Base-by-base conservation (phyloP, 2,113 vertebrate genomes). In the Pollachius pollachius region DNA sequence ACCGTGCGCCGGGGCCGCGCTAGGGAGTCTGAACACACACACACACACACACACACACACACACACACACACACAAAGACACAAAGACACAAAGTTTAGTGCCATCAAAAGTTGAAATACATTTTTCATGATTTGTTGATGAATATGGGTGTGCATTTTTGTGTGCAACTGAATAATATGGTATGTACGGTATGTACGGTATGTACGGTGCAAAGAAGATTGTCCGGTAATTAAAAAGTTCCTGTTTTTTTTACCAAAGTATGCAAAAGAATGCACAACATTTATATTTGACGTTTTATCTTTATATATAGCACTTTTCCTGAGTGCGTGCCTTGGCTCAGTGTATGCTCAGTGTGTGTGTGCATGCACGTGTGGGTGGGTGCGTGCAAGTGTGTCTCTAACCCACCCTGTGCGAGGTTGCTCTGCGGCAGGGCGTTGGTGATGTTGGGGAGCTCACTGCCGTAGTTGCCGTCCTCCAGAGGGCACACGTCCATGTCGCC, bases 381-480 rank as follows among this genome's bases (percentile, higher is more conserved):
- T 66, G 19, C n/a, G 34, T 19, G 11, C 56, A 41, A 69, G 34
- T 52, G 12, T 30, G 67, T 19, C 63, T 60, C 7, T 58, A 54
- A 82, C 94, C 92, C 74, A 98, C 97, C 97, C 88, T 96, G 94
- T 74, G 90, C 95, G 65, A 97, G 93, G 89, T 85, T 90, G 68
- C 93, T 99, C 91, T 98, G 97, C 0, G 96, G 95, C 82, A 99
- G 93, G 58, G 97, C 95, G 21, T 96, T 98, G 89, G 96, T 98
- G 88, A 99, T 98, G 90, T 96, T 98, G 18, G 97, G 96, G 62
- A 98, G 93, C 87, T 99, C 97, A 9, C 95, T 96, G 74, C 96
- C 96, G 0, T 98, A 98, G 92, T 99, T 98, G 54, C 97, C 97
- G 23, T 99, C 97, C 87, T 99, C 97, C 80, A 99, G 87, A 4